A percentile compares a stretch with the other conserved stretches of the same genome.
These are phyloP conservation scores for Clarias batrachus DNA, from an alignment of 2,113 vertebrate genomes.

Conservation along the genomic window DNA sequence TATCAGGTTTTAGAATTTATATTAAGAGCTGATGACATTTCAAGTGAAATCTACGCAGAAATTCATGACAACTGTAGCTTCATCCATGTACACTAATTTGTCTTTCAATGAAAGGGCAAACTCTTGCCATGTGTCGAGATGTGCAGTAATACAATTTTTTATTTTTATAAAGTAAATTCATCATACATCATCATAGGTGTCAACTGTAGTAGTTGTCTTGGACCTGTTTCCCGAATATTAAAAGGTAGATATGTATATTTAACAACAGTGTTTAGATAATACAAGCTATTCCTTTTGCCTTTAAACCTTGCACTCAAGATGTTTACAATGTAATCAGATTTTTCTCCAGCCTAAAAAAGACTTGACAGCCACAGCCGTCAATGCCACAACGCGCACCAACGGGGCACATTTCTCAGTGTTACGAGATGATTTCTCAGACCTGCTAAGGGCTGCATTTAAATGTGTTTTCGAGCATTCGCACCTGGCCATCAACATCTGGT, in stretches of 20 bases:
- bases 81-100: neutral
- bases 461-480: constrained; percentile 30
- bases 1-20: neutral
- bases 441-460: constrained; percentile 32
- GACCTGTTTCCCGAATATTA: neutral
- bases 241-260: neutral
- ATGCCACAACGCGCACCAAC: neutral
- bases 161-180: neutral
- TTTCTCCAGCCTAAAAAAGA: neutral
- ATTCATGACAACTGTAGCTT: neutral
- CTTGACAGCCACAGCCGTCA: neutral
- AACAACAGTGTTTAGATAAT: neutral
- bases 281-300: neutral
- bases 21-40: neutral
- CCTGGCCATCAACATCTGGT: constrained; percentile 31
- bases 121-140: neutral
- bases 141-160: neutral
- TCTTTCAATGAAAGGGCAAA: neutral
- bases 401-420: neutral
- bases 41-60: neutral
- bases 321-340: constrained; percentile 2
- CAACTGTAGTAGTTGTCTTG: neutral
- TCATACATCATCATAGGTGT: neutral
- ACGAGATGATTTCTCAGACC: constrained; percentile 15
- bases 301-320: constrained; percentile 7